phyloP scores from a whole-genome alignment of 2,113 vertebrate genomes.

The Dicerorhinus sumatrensis region DNA sequence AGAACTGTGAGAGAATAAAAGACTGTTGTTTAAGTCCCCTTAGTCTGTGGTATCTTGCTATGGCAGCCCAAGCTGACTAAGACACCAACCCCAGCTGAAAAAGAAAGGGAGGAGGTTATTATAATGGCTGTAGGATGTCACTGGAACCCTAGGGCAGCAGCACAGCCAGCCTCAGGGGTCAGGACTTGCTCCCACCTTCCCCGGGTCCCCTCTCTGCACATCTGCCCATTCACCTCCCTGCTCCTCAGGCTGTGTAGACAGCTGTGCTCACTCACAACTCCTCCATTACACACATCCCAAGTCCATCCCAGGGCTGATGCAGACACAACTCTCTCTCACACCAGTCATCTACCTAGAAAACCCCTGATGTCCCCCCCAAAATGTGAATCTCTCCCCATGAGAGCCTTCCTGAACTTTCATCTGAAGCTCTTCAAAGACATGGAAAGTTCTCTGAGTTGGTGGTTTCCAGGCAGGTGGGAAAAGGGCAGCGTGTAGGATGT shows the following conservation, averaged over 20 bases:
- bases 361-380: rapidly evolving
- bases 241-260: background rate
- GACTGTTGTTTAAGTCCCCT: too few relatives aligned
- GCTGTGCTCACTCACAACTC: rapidly evolving
- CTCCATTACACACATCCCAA: rapidly evolving
- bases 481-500: background rate
- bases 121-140: background rate
- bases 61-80: rapidly evolving
- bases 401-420: background rate
- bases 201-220: background rate
- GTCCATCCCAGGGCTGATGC: background rate
- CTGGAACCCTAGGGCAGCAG: background rate
- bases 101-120: background rate
- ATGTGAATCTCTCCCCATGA: background rate
- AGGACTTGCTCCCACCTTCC: background rate
- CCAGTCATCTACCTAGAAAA: background rate
- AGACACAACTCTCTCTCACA: too few relatives aligned
- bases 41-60: rapidly evolving
- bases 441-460: background rate
- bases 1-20: too few relatives aligned
- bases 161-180: background rate
- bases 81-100: rapidly evolving
- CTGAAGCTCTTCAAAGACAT: background rate
- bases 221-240: background rate
- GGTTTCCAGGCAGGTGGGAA: background rate